Conservation (phyloP, 2,797 vertebrate genomes). For the Sebastiscus tertius region DNA sequence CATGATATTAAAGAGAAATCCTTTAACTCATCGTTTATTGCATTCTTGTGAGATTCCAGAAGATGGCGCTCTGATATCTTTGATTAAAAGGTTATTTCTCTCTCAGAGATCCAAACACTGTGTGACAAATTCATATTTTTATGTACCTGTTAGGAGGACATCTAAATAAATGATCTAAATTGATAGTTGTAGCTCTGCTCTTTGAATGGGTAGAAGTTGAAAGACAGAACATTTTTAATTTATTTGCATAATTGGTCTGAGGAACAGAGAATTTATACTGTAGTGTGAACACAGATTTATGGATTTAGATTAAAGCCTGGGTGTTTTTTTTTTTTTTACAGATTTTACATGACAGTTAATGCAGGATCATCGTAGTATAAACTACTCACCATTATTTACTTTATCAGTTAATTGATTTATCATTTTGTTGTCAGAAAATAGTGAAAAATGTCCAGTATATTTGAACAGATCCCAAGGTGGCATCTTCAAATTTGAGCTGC, state of each 20-base stretch:
- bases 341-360: neutral
- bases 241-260: neutral
- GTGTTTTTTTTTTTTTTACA: neutral
- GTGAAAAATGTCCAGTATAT: too few species aligned
- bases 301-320: neutral
- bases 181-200: neutral
- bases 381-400: neutral
- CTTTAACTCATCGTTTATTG: neutral
- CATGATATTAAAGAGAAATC: neutral
- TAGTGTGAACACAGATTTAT: neutral
- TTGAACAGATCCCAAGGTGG: neutral
- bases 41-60: slow-evolving; percentile 54
- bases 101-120: neutral
- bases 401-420: neutral
- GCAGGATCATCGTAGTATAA: neutral
- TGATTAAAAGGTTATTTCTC: slow-evolving; percentile 6
- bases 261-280: neutral
- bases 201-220: slow-evolving; percentile 8
- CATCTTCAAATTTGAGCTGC: neutral
- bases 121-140: slow-evolving; percentile 36
- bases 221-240: neutral
- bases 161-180: slow-evolving; percentile 18
- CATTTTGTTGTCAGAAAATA: neutral
- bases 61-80: slow-evolving; percentile 56
- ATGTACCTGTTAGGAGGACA: slow-evolving; percentile 4